phyloP scores from a whole-genome alignment of 2,888 invertebrate genomes.

The Achlya flavicornis region DNA sequence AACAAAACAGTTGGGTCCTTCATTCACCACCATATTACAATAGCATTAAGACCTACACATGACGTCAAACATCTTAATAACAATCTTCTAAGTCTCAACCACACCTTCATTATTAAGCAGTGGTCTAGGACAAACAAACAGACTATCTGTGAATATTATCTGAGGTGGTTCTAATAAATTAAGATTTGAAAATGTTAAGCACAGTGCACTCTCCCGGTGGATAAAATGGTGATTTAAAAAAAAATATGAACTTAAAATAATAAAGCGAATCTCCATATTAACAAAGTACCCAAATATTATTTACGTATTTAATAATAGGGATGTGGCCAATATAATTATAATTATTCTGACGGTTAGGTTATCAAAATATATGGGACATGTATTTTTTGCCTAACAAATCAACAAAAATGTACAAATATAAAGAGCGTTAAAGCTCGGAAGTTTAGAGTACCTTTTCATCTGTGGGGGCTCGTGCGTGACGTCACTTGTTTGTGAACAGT shows the following conservation, averaged over 20 bases:
- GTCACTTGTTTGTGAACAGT: too few relatives aligned
- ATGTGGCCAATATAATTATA: too few relatives aligned
- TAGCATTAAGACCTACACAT: not conserved
- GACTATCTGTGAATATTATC: slow-evolving; percentile 40
- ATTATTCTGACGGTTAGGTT: too few relatives aligned
- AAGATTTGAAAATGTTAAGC: slow-evolving; percentile 44
- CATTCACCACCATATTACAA: not conserved
- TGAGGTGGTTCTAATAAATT: slow-evolving; percentile 49
- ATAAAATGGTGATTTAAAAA: not conserved
- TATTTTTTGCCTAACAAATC: too few relatives aligned
- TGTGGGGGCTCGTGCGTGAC: too few relatives aligned
- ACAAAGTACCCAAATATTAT: too few relatives aligned
- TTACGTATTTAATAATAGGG: too few relatives aligned
- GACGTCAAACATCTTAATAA: slow-evolving; percentile 21
- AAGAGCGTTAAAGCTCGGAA: too few relatives aligned
- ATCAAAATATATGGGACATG: too few relatives aligned
- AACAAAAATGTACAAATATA: too few relatives aligned
- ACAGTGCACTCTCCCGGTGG: slow-evolving; percentile 17
- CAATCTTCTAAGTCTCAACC: slow-evolving; percentile 17
- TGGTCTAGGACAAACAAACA: slow-evolving; percentile 32
- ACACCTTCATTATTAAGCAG: slow-evolving; percentile 20
- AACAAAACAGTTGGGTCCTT: too few relatives aligned
- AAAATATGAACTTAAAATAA: not conserved
- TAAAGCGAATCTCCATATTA: not conserved
- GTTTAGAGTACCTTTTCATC: too few relatives aligned